Conservation (phyloP, 2,888 invertebrate genomes). For the Crepidodera aurea region DNA sequence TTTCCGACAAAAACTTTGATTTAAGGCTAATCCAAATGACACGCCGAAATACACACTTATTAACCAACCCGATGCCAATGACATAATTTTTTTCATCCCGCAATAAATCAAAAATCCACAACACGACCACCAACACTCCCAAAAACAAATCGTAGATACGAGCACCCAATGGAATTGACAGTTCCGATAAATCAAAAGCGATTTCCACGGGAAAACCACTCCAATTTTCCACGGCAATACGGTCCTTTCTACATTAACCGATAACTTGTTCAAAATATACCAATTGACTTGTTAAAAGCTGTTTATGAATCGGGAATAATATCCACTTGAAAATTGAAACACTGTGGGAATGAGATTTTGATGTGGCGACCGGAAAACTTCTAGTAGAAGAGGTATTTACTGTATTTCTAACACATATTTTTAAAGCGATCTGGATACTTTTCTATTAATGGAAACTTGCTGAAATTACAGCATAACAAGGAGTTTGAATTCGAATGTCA, state of each 20-base stretch:
- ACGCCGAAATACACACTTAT: constrained; percentile 1
- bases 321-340: constrained; percentile 57
- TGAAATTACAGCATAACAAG: too few species aligned
- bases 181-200: constrained; percentile 37
- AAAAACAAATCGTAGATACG: constrained; percentile 31
- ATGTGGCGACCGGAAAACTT: constrained; percentile 13
- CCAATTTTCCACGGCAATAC: constrained; percentile 21
- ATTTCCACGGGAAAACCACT: constrained; percentile 30
- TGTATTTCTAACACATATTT: too few species aligned
- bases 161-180: constrained; percentile 42
- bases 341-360: constrained; percentile 48
- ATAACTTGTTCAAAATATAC: constrained; percentile 50
- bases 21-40: neutral
- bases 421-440: too few species aligned
- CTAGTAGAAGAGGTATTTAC: neutral
- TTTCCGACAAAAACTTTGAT: too few species aligned
- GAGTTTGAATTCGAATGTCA: too few species aligned
- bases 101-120: constrained; percentile 26
- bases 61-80: neutral
- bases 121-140: constrained; percentile 9
- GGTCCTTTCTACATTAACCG: constrained; percentile 33
- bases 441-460: too few species aligned
- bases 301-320: constrained; percentile 56
- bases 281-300: constrained; percentile 57
- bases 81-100: neutral